These are phyloP conservation scores for Tragelaphus eurycerus DNA, from an alignment of 2,797 vertebrate genomes.

Conservation along the genomic window DNA sequence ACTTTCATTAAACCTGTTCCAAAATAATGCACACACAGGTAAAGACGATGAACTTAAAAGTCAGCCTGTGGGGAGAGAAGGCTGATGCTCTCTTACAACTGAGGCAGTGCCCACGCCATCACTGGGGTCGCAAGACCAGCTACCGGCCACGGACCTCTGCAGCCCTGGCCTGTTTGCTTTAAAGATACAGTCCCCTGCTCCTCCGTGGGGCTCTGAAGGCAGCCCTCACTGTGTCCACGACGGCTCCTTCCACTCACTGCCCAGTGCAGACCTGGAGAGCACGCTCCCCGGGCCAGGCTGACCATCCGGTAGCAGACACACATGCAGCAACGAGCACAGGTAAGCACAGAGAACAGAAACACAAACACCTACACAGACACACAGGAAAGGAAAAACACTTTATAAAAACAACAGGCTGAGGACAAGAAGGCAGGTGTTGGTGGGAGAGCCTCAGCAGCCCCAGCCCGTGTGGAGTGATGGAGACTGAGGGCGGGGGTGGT, in stretches of 20 bases:
- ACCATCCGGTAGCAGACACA: not conserved
- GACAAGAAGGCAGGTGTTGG: not conserved
- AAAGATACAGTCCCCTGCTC: not conserved
- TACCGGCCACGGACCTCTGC: not conserved
- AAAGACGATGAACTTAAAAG: not conserved
- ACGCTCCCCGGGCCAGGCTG: not conserved
- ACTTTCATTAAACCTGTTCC: not conserved
- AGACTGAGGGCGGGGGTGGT: no score
- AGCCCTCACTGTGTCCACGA: not conserved
- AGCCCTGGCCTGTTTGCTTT: not conserved
- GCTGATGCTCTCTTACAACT: not conserved
- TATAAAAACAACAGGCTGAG: not conserved
- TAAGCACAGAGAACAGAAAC: not conserved
- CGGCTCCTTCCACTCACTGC: not conserved
- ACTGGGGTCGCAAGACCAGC: not conserved
- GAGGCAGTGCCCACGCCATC: not conserved
- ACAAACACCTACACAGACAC: not conserved
- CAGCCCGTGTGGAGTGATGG: no score
- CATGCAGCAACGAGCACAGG: not conserved
- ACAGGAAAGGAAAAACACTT: not conserved
- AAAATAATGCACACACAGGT: not conserved
- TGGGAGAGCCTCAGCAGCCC: not conserved
- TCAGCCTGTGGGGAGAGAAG: not conserved
- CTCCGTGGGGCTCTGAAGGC: not conserved
- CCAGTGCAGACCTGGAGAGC: not conserved